A percentile compares a stretch with the other conserved stretches of the same genome.
phyloP scores from a whole-genome alignment of 2,888 invertebrate genomes.

The Spialia ferax region DNA sequence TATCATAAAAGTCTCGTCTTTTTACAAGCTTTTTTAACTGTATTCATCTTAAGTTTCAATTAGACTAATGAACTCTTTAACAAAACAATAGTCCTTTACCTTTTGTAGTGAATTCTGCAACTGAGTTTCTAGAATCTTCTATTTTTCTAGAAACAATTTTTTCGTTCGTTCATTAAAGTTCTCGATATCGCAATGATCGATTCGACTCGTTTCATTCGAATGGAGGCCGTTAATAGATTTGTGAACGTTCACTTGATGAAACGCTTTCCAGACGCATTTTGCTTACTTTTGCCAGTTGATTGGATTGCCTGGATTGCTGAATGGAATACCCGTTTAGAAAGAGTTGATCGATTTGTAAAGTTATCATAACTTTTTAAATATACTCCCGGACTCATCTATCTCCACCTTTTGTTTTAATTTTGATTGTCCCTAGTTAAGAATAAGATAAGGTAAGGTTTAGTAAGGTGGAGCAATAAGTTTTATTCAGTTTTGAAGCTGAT shows the following conservation, averaged over 20 bases:
- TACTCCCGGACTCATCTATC: no score
- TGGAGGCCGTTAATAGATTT: constrained; percentile 33
- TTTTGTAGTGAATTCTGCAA: neutral
- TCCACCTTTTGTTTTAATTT: no score
- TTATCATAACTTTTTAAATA: neutral
- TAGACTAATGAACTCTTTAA: no score
- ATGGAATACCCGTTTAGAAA: constrained; percentile 17
- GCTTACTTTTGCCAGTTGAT: constrained; percentile 33
- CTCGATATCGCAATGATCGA: constrained; percentile 36
- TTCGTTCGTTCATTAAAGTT: constrained; percentile 33
- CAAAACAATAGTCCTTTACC: neutral
- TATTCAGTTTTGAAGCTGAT: no score
- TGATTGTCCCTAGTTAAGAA: no score
- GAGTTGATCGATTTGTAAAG: neutral
- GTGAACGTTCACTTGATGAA: constrained; percentile 32
- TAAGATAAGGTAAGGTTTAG: no score
- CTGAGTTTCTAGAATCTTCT: neutral
- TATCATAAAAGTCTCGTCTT: no score
- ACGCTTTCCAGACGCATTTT: constrained; percentile 26
- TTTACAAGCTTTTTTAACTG: no score
- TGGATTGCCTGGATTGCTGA: constrained; percentile 28
- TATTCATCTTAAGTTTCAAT: no score
- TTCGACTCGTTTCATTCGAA: constrained; percentile 25
- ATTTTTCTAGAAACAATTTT: constrained; percentile 10
- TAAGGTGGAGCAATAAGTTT: no score